Evolutionary conservation across 1,140 invertebrate genomes (phyloP).

Genomic region (Pogonomyrmex barbatus): DNA sequence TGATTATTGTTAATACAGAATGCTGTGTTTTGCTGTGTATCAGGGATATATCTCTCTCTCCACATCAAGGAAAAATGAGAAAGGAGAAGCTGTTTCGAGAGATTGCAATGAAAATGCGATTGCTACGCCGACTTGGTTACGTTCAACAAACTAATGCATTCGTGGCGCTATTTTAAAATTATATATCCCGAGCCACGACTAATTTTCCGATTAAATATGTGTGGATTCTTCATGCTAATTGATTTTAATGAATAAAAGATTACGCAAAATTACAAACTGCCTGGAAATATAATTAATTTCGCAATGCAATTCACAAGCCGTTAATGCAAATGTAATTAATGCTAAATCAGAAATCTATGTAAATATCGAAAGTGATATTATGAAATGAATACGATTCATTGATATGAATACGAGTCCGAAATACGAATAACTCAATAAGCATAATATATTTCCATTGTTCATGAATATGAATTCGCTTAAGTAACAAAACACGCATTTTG

Average conservation of each 20-base stretch:
- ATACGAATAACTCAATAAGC: constrained; percentile 62
- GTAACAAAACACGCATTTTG: not conserved
- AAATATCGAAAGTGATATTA: constrained; percentile 19
- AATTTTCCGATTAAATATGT: not conserved
- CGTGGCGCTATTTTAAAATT: constrained; percentile 23
- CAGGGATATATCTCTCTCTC: not conserved
- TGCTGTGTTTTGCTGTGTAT: not conserved
- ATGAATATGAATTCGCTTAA: constrained; percentile 23
- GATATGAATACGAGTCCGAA: constrained; percentile 41
- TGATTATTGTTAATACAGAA: not conserved
- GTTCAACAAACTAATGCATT: not conserved
- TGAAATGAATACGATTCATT: not conserved
- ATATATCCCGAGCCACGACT: not conserved
- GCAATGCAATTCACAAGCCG: not conserved
- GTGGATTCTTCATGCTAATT: not conserved
- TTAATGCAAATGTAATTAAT: constrained; percentile 31
- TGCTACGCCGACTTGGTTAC: not conserved
- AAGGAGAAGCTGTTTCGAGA: not conserved
- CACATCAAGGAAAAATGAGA: not conserved
- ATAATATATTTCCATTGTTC: constrained; percentile 66
- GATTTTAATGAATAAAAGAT: constrained; percentile 17
- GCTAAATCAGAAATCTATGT: constrained; percentile 28
- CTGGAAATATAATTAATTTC: constrained; percentile 22
- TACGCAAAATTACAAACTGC: not conserved
- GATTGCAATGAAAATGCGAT: not conserved